These are phyloP conservation scores for Nothocercus julius DNA, from an alignment of 2,113 vertebrate species.

Conservation along the genomic window DNA sequence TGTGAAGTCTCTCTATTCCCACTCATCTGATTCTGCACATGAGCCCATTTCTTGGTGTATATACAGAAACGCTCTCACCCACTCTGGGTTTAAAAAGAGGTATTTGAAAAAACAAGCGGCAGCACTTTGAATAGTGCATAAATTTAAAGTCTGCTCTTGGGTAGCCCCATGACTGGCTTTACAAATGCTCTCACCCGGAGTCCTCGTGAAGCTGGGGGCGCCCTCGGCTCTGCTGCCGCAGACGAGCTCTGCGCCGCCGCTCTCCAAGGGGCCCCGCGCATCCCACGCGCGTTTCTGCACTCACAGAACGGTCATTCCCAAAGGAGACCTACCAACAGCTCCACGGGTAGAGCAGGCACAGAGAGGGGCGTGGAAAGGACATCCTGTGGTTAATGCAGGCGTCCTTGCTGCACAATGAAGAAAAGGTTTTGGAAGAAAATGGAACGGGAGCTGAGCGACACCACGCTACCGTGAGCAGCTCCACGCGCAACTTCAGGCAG, in stretches of 20 bases:
- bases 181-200: neutral
- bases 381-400: neutral
- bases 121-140: neutral
- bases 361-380: neutral
- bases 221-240: neutral
- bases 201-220: neutral
- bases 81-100: neutral
- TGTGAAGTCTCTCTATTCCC: conserved; percentile 53
- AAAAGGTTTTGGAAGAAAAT: neutral
- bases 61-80: conserved; percentile 4
- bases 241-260: too few species aligned
- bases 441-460: neutral
- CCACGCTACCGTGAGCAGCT: too few species aligned
- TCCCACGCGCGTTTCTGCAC: neutral
- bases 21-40: neutral
- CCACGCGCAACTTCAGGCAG: too few species aligned
- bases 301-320: neutral
- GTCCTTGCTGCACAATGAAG: rapidly evolving
- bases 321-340: neutral
- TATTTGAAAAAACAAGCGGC: neutral
- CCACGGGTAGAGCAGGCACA: rapidly evolving
- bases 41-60: neutral
- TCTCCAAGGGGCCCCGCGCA: too few species aligned
- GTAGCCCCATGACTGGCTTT: neutral
- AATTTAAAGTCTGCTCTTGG: neutral